Percentiles rank a stretch among this genome's conserved stretches.
Conservation (phyloP, 1,140 invertebrate genomes). For the Linepithema humile region DNA sequence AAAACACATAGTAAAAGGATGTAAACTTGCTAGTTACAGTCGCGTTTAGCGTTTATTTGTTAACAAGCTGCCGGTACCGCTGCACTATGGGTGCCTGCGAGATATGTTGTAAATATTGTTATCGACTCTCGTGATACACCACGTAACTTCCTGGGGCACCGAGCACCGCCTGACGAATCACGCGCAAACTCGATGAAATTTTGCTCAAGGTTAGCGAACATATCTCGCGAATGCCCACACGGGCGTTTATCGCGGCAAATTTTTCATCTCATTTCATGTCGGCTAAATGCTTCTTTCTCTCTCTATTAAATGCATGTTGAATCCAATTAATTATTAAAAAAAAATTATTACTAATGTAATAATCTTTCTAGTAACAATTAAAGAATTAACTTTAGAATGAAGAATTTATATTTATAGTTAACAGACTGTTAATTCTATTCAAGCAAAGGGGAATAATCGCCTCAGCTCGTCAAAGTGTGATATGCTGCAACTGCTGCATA, state of each 20-base stretch:
- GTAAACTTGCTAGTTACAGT: too few relatives aligned
- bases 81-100: neutral
- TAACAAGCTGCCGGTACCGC: too few relatives aligned
- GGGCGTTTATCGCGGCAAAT: neutral
- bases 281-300: neutral
- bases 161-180: conserved; percentile 50
- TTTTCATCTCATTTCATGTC: neutral
- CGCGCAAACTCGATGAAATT: conserved; percentile 17
- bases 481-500: neutral
- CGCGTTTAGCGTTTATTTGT: neutral
- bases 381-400: conserved; percentile 7
- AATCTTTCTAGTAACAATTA: neutral
- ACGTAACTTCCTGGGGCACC: conserved; percentile 59
- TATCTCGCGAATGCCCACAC: conserved; percentile 19
- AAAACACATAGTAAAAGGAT: too few relatives aligned
- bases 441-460: neutral
- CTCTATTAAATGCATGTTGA: neutral
- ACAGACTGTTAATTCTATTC: too few relatives aligned
- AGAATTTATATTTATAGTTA: neutral
- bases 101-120: conserved; percentile 32
- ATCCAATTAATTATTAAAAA: neutral
- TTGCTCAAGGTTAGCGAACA: conserved; percentile 31
- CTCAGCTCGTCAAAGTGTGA: neutral
- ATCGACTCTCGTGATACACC: conserved; percentile 43
- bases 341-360: neutral